Conservation (phyloP, 2,888 invertebrate genomes). For the Apocheima hispidaria region DNA sequence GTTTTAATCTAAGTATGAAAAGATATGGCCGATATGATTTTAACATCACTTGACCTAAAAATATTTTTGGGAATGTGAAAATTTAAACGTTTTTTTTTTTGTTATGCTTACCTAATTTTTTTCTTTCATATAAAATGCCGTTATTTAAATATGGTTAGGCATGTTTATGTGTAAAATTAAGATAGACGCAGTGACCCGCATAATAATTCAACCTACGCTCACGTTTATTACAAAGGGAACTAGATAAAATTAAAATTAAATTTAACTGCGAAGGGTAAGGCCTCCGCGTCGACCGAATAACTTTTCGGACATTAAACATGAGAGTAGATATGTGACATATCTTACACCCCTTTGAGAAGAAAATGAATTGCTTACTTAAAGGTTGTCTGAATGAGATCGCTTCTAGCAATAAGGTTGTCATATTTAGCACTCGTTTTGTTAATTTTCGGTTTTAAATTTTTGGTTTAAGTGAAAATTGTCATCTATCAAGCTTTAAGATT, state of each 20-base stretch:
- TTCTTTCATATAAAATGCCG: not conserved
- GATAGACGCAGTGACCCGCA: conserved; percentile 15
- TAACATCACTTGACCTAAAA: too few relatives aligned
- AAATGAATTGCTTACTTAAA: not conserved
- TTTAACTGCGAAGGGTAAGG: conserved; percentile 23
- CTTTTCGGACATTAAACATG: conserved; percentile 10
- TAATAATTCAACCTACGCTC: conserved; percentile 25
- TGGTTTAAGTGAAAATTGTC: too few relatives aligned
- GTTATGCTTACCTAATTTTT: too few relatives aligned
- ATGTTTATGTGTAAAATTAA: conserved; percentile 10
- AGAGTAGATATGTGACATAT: conserved; percentile 1
- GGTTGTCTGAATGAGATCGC: too few relatives aligned
- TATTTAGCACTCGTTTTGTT: not conserved
- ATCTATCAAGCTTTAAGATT: too few relatives aligned
- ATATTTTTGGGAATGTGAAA: too few relatives aligned
- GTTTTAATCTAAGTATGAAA: too few relatives aligned
- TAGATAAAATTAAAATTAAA: conserved; percentile 31
- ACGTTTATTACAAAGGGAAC: conserved; percentile 25
- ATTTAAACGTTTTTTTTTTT: too few relatives aligned
- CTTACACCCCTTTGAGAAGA: not conserved
- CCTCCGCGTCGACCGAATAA: conserved; percentile 16
- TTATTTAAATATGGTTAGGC: too few relatives aligned
- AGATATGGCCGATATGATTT: too few relatives aligned
- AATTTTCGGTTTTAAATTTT: too few relatives aligned
- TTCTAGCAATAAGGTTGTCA: too few relatives aligned